phyloP scores from a whole-genome alignment of 2,113 vertebrate genomes.

The Anoura caudifer region DNA sequence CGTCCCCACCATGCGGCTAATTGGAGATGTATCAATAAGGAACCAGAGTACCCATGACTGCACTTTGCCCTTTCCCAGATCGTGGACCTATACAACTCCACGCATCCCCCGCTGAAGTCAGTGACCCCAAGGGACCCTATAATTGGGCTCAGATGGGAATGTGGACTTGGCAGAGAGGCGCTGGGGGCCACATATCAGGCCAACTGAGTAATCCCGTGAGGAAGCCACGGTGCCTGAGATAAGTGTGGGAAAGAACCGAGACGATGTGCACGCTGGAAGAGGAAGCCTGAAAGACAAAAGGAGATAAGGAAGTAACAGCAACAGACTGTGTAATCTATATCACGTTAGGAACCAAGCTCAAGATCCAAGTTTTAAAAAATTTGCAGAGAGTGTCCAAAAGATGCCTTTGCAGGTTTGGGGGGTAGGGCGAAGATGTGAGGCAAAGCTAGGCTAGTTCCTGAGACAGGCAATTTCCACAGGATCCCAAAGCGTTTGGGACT shows the following conservation, averaged over 20 bases:
- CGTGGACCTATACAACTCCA: background rate
- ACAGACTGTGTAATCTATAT: background rate
- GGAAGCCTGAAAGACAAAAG: slow-evolving; percentile 15
- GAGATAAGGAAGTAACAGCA: background rate
- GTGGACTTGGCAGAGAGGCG: background rate
- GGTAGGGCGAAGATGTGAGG: background rate
- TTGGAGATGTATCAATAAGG: background rate
- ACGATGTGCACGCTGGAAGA: background rate
- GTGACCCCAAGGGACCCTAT: background rate
- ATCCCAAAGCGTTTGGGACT: background rate
- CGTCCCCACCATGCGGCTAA: background rate
- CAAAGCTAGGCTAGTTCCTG: background rate
- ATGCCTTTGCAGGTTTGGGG: background rate
- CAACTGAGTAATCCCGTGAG: background rate
- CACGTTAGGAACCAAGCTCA: background rate
- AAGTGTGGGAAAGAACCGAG: background rate
- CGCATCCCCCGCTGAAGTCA: background rate
- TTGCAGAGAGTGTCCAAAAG: background rate
- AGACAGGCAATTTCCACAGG: background rate
- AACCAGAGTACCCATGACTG: background rate
- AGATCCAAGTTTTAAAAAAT: background rate
- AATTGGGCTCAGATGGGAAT: background rate
- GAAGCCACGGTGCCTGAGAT: background rate
- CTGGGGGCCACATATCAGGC: background rate
- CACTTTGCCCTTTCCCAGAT: background rate